Base-by-base conservation (phyloP, 1,140 invertebrate species). In the Phymorhynchus buccinoides region DNA sequence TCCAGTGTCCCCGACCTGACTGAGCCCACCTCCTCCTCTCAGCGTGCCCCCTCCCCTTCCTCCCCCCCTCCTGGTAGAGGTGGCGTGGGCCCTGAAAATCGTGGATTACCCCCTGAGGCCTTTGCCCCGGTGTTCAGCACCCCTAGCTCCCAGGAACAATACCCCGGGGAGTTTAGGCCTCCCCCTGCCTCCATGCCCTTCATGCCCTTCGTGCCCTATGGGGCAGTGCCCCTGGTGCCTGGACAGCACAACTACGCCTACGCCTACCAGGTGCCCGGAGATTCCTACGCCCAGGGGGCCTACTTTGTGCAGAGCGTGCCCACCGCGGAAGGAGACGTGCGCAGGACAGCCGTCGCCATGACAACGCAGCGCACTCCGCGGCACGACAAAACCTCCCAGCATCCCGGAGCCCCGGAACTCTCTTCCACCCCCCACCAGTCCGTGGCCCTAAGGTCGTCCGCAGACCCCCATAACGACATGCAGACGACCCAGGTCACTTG, bases 401-500 rank as follows among this genome's bases (percentile, higher is more conserved):
- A 87, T 44, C 88, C 86, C 27, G 88, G 88, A 14, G 52, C 80
- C 37, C 88, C 87, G 18, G 89, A 85, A 16, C 87, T 86, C 52
- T 87, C 87, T 30, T 89, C 87, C 32, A 89, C 89, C 12, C 90
- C 90, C 18, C 90, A 90, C 27, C 85, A 89, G 37, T 88, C 89
- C 16, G 85, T 89, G 7, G 80, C 89, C 39, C 85, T 90, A 83
- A 89, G 86, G 32, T 88, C 90, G 22, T 88, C 87, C 16, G 84
- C 88, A 16, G 89, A 91, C 84, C 88, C 89, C 27, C 42, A 85
- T 16, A 88, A 85, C 18, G 90, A 89, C 9, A 83, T 88, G 30
- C 87, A 89, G 39, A 87, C 87, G 3, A 89, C 87, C n/a, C 90
- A 91, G 84, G 87, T 89, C 3, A 75, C 88, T 18, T 91, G 90